Percentiles rank a stretch among this genome's conserved stretches.
Evolutionary conservation across 1,140 invertebrate genomes (phyloP).

Genomic region (Sycophaga agraensis): DNA sequence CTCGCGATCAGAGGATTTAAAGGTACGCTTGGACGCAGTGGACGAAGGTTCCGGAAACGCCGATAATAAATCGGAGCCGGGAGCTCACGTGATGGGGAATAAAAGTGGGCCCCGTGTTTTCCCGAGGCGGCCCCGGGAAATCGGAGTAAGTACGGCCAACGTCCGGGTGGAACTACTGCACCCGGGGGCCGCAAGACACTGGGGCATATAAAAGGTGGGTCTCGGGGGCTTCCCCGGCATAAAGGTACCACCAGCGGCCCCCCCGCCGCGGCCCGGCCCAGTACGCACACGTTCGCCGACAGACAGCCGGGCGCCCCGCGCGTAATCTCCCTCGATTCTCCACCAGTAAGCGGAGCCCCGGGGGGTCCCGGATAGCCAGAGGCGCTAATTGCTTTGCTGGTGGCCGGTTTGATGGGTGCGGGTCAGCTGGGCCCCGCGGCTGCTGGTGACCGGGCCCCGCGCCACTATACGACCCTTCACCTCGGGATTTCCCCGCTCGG

Average conservation of each 20-base stretch:
- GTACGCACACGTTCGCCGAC: too few relatives aligned
- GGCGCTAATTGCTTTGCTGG: constrained; percentile 23
- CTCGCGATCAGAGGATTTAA: too few relatives aligned
- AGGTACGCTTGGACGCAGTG: too few relatives aligned
- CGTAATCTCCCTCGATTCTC: neutral
- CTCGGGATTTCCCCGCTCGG: neutral
- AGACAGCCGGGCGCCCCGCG: neutral
- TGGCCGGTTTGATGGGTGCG: constrained; percentile 5
- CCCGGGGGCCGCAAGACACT: too few relatives aligned
- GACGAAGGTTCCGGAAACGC: too few relatives aligned
- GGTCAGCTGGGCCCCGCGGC: neutral
- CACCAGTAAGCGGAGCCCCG: neutral
- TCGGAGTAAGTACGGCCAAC: too few relatives aligned
- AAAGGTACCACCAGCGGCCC: constrained; percentile 20
- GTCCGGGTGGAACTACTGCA: too few relatives aligned
- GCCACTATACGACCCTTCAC: too few relatives aligned
- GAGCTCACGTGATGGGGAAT: too few relatives aligned
- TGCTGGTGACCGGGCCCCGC: too few relatives aligned
- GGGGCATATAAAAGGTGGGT: constrained; percentile 7
- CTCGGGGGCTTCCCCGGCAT: constrained; percentile 15
- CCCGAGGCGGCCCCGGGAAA: neutral
- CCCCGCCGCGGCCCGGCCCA: neutral
- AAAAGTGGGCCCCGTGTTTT: too few relatives aligned
- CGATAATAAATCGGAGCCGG: too few relatives aligned
- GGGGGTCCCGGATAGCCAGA: neutral